Evolutionary conservation across 1,140 invertebrate genomes (phyloP).

Genomic region (Melipona quadrifasciata): DNA sequence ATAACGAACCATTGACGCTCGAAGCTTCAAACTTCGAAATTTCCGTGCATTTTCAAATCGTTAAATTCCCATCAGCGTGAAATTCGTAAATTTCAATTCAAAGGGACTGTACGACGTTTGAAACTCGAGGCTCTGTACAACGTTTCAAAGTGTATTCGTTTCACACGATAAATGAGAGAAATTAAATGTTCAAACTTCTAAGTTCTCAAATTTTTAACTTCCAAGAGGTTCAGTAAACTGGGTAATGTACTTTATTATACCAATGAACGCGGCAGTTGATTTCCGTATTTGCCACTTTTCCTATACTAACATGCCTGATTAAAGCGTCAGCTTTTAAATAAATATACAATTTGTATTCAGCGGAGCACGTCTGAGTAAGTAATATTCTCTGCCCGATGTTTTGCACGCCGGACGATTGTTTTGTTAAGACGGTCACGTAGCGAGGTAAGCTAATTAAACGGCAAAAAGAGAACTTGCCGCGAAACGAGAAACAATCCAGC

Average conservation of each 20-base stretch:
- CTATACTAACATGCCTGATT: neutral
- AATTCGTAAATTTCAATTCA: no score
- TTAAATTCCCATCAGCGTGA: no score
- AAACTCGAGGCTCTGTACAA: no score
- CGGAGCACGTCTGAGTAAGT: neutral
- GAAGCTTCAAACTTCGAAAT: no score
- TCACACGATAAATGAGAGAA: neutral
- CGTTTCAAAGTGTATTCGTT: neutral
- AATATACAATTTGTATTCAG: neutral
- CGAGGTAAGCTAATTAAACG: neutral
- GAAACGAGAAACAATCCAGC: neutral
- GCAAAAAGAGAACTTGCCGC: neutral
- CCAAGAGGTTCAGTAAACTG: neutral
- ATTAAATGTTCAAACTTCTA: neutral
- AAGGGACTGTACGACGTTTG: no score
- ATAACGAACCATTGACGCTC: no score
- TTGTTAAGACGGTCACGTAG: slow-evolving; percentile 1
- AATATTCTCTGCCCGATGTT: no score
- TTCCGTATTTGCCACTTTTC: neutral
- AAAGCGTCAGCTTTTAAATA: neutral
- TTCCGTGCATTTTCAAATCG: no score
- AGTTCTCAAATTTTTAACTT: neutral
- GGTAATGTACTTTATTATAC: neutral
- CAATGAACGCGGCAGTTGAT: neutral
- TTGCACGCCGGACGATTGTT: neutral